Conservation (phyloP, 2,888 invertebrate genomes). For the Himalopsyche anomala region DNA sequence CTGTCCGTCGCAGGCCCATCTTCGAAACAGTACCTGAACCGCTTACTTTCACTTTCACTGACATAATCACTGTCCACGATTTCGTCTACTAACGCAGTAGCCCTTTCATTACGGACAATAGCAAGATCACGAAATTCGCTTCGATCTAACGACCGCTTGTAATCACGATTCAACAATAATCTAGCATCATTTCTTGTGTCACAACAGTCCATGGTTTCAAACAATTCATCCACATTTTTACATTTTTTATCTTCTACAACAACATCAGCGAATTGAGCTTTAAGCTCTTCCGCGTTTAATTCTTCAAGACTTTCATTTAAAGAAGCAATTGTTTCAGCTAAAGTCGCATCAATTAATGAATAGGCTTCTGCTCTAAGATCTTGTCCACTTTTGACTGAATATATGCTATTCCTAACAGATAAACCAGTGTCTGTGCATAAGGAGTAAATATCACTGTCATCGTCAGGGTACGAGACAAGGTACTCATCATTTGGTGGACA, state of each 20-base stretch:
- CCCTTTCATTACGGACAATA: background rate
- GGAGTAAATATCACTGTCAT: constrained; percentile 69
- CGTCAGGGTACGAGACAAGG: constrained; percentile 71
- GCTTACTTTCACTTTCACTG: constrained; percentile 39
- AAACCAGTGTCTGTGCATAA: constrained; percentile 53
- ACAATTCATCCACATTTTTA: constrained; percentile 45
- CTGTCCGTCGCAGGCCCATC: constrained; percentile 67
- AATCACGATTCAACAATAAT: constrained; percentile 11
- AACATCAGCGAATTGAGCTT: constrained; percentile 1
- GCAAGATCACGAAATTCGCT: background rate
- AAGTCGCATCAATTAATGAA: constrained; percentile 59
- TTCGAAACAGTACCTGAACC: constrained; percentile 52
- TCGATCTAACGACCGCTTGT: constrained; percentile 3
- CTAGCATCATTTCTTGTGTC: constrained; percentile 14
- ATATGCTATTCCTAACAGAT: constrained; percentile 54
- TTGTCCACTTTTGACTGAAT: constrained; percentile 57
- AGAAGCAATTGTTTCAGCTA: constrained; percentile 60
- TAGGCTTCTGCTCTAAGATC: constrained; percentile 55
- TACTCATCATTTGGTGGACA: constrained; percentile 70
- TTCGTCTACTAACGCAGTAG: background rate
- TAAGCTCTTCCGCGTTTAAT: constrained; percentile 41
- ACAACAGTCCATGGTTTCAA: constrained; percentile 14
- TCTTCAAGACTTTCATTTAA: constrained; percentile 58
- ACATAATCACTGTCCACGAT: constrained; percentile 32
- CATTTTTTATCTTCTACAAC: constrained; percentile 17